These are phyloP conservation scores for Automeris io DNA, from an alignment of 2,888 invertebrate species.

Conservation along the genomic window DNA sequence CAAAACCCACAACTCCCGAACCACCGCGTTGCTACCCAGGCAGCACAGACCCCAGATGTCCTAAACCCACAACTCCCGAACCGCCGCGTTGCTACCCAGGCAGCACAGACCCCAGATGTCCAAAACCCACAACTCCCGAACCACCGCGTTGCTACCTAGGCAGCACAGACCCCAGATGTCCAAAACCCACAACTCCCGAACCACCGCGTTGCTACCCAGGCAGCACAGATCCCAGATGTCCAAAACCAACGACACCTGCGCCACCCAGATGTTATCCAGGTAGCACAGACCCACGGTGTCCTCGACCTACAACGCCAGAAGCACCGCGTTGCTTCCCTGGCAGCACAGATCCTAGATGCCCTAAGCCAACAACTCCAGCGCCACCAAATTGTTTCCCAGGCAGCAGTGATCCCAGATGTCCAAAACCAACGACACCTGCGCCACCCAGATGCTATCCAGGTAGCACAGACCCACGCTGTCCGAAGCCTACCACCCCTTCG, in stretches of 20 bases:
- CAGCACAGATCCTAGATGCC: constrained; percentile 26
- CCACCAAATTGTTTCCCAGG: constrained; percentile 40
- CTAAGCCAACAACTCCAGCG: constrained; percentile 23
- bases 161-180: constrained; percentile 26
- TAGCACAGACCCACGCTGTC: constrained; percentile 24
- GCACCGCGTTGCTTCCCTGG: constrained; percentile 41
- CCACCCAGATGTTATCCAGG: constrained; percentile 23
- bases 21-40: constrained; percentile 27
- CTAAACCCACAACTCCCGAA: constrained; percentile 23
- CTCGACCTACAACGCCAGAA: constrained; percentile 15
- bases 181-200: constrained; percentile 23
- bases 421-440: constrained; percentile 18
- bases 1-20: constrained; percentile 23
- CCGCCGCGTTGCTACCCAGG: constrained; percentile 36
- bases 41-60: constrained; percentile 20
- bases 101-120: constrained; percentile 32
- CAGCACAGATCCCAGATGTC: constrained; percentile 27
- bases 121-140: constrained; percentile 26
- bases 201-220: constrained; percentile 40
- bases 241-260: constrained; percentile 18
- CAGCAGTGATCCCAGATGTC: constrained; percentile 28
- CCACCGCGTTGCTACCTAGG: constrained; percentile 41
- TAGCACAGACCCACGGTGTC: constrained; percentile 22
- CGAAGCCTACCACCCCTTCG: constrained; percentile 24
- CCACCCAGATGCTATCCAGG: constrained; percentile 23